Percentiles rank a stretch among this genome's conserved stretches.
These are phyloP conservation scores for Berghia stephanieae DNA, from an alignment of 1,140 invertebrate species.

Conservation along the genomic window DNA sequence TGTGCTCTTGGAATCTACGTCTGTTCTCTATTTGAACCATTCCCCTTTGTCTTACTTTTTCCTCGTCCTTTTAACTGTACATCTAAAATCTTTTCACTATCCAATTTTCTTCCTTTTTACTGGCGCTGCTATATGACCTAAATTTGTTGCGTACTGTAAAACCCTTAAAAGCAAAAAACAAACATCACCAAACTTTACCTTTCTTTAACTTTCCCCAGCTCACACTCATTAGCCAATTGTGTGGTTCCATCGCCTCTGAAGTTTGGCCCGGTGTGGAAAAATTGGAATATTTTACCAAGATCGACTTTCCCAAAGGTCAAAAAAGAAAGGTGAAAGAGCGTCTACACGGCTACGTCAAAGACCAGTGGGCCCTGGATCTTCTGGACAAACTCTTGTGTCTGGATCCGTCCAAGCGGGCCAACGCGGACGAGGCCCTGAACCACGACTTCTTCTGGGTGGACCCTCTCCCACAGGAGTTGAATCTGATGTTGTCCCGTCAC, in stretches of 20 bases:
- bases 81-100: no score
- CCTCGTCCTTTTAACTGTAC: no score
- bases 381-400: constrained; percentile 91
- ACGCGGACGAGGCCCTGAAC: constrained; percentile 92
- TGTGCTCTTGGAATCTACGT: no score
- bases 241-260: constrained; percentile 93
- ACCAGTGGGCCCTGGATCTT: constrained; percentile 90
- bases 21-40: no score
- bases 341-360: constrained; percentile 90
- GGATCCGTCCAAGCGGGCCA: constrained; percentile 89
- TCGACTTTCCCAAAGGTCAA: constrained; percentile 90
- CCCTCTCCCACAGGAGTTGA: constrained; percentile 88
- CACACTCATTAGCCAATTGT: constrained; percentile 93
- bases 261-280: constrained; percentile 94
- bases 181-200: no score
- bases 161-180: no score
- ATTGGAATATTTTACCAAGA: constrained; percentile 89
- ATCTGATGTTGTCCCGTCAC: constrained; percentile 92
- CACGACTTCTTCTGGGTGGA: constrained; percentile 99
- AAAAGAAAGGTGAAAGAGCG: constrained; percentile 91
- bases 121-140: no score
- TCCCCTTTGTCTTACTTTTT: no score
- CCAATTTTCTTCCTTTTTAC: no score
- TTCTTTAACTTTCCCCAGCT: no score
- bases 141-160: no score